Base-by-base conservation (phyloP, 2,113 vertebrate genomes). In the Eurystomus gularis region DNA sequence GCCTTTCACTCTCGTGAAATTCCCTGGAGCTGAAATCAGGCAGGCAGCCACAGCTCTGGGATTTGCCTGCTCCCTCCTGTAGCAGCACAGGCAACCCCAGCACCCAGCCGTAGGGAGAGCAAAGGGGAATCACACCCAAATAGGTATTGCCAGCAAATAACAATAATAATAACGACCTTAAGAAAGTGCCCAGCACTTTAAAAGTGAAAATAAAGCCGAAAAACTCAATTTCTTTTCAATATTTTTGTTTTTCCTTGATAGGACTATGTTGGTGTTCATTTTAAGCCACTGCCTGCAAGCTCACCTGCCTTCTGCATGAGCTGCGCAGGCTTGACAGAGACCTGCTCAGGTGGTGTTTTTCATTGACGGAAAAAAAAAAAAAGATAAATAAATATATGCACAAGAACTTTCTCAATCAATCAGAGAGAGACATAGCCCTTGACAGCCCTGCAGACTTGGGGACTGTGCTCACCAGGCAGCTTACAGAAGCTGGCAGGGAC, bases 371-470 rank as follows among this genome's bases (percentile, higher is more conserved):
- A 82, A 69, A 37, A 80, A 60, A 48, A 44, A 70, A 20, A 37
- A 31, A 58, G 57, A 13, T 60, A 73, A 65, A 76, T 42, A 73
- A 90, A 86, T 28, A 75, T 10, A 78, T 58, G 77, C 91, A 87
- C 29, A 85, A 84, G 93, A 96, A 96, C 89, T 96, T 97, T 96
- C 72, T 84, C 93, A 81, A 93, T 97, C 96, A 95, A 96, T 94
- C 3, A 8, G 24, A 79, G 40, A 86, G 60, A 95, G 35, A 89
- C 73, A 48, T 18, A n/a, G 91, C 57, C 93, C 70, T 85, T 94
- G 94, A 96, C 94, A 96, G 95, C 86, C 78, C 81, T 64, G 83
- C 65, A 86, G 86, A 84, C 31, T 2, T n/a, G 81, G 65, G 88
- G 77, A 70, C 61, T 64, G 75, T 13, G 86, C 94, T 95, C 76